phyloP scores from a whole-genome alignment of 2,797 vertebrate species.

The Sebastes minor region DNA sequence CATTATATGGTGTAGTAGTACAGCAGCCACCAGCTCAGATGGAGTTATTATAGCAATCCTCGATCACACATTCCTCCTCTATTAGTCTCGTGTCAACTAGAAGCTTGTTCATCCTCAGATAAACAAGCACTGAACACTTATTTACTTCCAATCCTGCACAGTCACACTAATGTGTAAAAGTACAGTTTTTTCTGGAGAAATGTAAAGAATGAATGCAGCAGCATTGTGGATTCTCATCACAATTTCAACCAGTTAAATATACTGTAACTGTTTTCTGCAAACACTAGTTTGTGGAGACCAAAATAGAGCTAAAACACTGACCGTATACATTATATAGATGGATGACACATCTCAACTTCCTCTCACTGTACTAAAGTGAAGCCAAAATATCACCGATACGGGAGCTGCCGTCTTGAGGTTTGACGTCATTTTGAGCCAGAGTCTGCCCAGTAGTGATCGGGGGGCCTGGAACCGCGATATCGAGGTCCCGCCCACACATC shows the following conservation, averaged over 20 bases:
- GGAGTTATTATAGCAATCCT: too few species aligned
- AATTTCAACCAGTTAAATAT: not conserved
- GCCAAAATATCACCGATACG: too few species aligned
- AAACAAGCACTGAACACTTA: not conserved
- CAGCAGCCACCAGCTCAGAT: not conserved
- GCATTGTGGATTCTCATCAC: not conserved
- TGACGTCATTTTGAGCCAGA: too few species aligned
- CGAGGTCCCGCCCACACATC: too few species aligned
- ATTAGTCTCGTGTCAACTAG: not conserved
- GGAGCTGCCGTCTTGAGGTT: too few species aligned
- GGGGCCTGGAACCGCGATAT: too few species aligned
- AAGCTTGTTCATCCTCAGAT: not conserved
- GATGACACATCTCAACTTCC: not conserved
- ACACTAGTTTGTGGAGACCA: not conserved
- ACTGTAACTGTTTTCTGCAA: not conserved
- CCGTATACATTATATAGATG: too few species aligned
- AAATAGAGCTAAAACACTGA: not conserved
- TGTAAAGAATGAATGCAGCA: not conserved
- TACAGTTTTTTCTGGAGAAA: not conserved
- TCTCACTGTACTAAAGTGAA: not conserved
- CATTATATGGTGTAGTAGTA: not conserved
- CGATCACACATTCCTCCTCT: too few species aligned
- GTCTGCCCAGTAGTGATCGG: too few species aligned
- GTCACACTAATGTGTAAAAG: not conserved
- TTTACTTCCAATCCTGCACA: not conserved